Base-by-base conservation (phyloP, 2,113 vertebrate species). In the Gorsachius goisagi region DNA sequence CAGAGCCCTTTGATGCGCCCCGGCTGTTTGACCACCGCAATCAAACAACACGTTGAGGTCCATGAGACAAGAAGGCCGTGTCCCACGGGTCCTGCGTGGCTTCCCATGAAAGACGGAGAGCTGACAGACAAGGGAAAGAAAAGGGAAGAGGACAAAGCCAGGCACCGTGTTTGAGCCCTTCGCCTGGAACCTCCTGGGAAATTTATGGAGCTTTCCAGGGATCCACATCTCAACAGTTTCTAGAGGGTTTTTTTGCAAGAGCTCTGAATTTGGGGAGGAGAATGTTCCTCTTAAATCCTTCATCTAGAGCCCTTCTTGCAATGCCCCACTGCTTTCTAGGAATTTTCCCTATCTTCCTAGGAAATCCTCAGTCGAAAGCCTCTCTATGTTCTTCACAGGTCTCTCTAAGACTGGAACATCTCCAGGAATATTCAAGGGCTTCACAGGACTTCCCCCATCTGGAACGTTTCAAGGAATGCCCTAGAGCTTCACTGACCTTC, bases 151-250 rank as follows among this genome's bases (percentile, higher is more conserved):
- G 35, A 15, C 19, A 12, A 11, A 60, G 45, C 7, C 32, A 23
- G 12, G 49, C 50, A 77, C 19, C 0, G 0, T 0, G 0, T 20
- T 37, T 7, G 12, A 47, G 23, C 62, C n/a, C 60, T 80, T 73
- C 68, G 39, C 50, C 41, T 47, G 80, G 24, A 32, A 28, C 9
- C 16, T 53, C 27, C 32, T 10, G 12, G 55, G 86, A 23, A 44
- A 58, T 30, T n/a, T 23, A 16, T 37, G n/a, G 47, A 85, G 24
- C 37, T 50, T 85, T n/a, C 60, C 8, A 9, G 37, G 64, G 12
- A 82, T 20, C 24, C 44, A 24, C 5, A 5, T 2, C 17, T 33
- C 41, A 45, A 3, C 17, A 9, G 26, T 5, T 39, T 58, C 32
- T n/a, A 0, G 0, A 14, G 45, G 0, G 50, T 41, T 67, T 49